phyloP scores from a whole-genome alignment of 2,888 invertebrate genomes.

The Megaustenia siamemsis region DNA sequence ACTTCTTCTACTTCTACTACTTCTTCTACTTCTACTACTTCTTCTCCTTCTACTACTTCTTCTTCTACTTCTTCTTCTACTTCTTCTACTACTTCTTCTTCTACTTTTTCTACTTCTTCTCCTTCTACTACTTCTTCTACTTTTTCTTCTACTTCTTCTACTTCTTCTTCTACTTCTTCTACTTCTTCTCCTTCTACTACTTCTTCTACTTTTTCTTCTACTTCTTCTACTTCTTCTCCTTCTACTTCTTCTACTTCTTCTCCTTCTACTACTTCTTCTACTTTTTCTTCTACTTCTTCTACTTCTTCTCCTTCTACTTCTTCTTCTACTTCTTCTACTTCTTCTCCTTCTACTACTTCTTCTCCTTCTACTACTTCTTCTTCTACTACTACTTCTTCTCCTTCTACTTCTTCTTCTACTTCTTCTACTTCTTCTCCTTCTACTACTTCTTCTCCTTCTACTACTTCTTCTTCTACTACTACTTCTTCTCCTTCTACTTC shows the following conservation, averaged over 20 bases:
- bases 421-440: too few species aligned
- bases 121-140: too few species aligned
- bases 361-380: too few species aligned
- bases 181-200: background rate
- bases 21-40: too few species aligned
- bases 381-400: too few species aligned
- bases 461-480: constrained; percentile 23
- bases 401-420: too few species aligned
- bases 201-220: background rate
- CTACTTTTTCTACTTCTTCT: too few species aligned
- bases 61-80: too few species aligned
- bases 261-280: background rate
- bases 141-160: background rate
- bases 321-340: background rate
- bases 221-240: background rate
- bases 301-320: background rate
- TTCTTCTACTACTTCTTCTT: background rate
- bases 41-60: too few species aligned
- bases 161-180: constrained; percentile 31
- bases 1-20: too few species aligned
- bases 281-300: too few species aligned
- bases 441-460: background rate
- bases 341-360: background rate
- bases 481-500: constrained; percentile 16
- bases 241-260: background rate